phyloP scores from a whole-genome alignment of 2,888 invertebrate species.

The Troides helena region DNA sequence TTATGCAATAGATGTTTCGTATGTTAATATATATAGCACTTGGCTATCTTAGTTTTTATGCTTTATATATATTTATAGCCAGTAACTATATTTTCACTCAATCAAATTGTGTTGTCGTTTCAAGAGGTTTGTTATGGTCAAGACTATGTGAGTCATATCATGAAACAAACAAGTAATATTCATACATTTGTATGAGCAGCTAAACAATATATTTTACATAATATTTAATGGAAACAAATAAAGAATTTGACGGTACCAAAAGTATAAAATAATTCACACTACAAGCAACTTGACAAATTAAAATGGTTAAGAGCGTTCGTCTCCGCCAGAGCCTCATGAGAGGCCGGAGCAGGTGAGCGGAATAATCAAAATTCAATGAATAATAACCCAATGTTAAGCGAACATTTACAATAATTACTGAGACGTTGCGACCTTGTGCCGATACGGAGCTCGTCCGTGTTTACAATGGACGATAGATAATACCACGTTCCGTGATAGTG shows the following conservation, averaged over 20 bases:
- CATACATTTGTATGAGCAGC: too few relatives aligned
- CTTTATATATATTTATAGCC: too few relatives aligned
- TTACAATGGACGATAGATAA: constrained; percentile 19
- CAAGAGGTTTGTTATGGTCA: background rate
- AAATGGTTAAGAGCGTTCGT: too few relatives aligned
- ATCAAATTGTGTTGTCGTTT: background rate
- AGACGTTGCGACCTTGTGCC: constrained; percentile 18
- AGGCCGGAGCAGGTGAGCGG: constrained; percentile 16
- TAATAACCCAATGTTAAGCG: constrained; percentile 14
- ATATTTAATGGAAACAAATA: background rate
- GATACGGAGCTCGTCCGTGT: constrained; percentile 3
- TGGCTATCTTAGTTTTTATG: background rate
- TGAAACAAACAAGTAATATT: background rate
- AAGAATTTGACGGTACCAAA: too few relatives aligned
- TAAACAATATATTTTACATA: background rate
- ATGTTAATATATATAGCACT: background rate
- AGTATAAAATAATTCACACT: too few relatives aligned
- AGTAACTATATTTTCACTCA: background rate
- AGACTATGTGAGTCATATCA: background rate
- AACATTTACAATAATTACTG: constrained; percentile 19
- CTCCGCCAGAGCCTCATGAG: constrained; percentile 2
- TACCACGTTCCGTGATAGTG: constrained; percentile 14
- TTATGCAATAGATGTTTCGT: too few relatives aligned
- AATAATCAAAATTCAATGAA: constrained; percentile 20
- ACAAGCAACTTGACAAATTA: too few relatives aligned